phyloP scores from a whole-genome alignment of 2,113 vertebrate species.

The Erinaceus europaeus region DNA sequence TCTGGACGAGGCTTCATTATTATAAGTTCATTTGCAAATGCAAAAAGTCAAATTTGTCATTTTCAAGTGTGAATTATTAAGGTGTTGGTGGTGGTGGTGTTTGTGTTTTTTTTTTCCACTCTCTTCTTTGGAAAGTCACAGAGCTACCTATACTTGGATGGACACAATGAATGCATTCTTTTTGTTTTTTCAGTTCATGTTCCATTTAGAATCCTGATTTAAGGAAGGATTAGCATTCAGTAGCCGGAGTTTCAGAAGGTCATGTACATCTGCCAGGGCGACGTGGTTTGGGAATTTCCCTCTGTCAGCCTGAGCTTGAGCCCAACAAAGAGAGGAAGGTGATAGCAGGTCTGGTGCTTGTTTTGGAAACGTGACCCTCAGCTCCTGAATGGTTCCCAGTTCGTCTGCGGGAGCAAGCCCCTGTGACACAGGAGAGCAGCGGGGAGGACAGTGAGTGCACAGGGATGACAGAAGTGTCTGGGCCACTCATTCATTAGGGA shows the following conservation, averaged over 20 bases:
- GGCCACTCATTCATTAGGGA: constrained; percentile 67
- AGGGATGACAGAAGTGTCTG: constrained; percentile 69
- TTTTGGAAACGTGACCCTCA: constrained; percentile 59
- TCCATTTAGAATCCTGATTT: constrained; percentile 4
- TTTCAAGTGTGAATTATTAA: background rate
- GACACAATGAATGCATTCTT: background rate
- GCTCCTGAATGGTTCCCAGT: constrained; percentile 32
- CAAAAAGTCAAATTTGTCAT: background rate
- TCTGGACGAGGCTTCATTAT: background rate
- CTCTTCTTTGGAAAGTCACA: background rate
- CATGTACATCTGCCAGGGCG: background rate
- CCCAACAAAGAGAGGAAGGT: constrained; percentile 59
- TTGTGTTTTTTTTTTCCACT: background rate
- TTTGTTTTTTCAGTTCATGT: constrained; percentile 13
- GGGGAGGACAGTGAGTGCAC: constrained; percentile 62
- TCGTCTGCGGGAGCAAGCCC: constrained; percentile 41
- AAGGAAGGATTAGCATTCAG: constrained; percentile 40
- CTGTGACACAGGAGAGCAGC: constrained; percentile 53
- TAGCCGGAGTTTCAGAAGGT: constrained; percentile 34
- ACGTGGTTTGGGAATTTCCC: constrained; percentile 51
- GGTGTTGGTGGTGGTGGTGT: background rate
- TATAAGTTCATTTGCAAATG: background rate
- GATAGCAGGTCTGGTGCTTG: constrained; percentile 31
- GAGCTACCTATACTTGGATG: background rate
- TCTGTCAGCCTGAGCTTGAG: constrained; percentile 19